These are phyloP conservation scores for Gymnodraco acuticeps DNA, from an alignment of 2,797 vertebrate species.

Conservation along the genomic window DNA sequence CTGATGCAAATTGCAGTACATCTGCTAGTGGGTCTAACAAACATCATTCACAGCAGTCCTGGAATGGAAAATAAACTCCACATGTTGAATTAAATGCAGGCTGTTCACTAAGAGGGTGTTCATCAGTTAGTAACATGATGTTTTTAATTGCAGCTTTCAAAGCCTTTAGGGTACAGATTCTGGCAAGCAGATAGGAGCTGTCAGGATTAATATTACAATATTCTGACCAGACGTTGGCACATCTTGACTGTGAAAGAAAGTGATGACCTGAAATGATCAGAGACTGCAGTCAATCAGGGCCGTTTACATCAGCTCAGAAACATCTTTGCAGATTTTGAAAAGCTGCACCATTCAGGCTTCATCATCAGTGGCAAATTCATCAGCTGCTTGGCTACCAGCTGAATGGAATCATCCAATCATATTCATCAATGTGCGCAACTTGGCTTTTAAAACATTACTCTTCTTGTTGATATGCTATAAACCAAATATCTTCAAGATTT, in stretches of 20 bases:
- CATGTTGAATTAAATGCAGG: slow-evolving; percentile 75
- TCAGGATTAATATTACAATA: slow-evolving; percentile 67
- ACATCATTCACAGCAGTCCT: slow-evolving; percentile 54
- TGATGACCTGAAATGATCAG: slow-evolving; percentile 43
- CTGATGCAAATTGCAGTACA: slow-evolving; percentile 66
- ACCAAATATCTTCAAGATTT: background rate
- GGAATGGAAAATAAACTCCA: slow-evolving; percentile 50
- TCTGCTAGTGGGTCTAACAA: slow-evolving; percentile 59
- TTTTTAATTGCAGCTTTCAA: slow-evolving; percentile 79
- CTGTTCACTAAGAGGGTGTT: slow-evolving; percentile 64
- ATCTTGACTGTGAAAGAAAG: slow-evolving; percentile 34
- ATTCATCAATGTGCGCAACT: background rate
- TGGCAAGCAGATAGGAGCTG: slow-evolving; percentile 65
- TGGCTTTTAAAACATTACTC: background rate
- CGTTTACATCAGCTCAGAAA: slow-evolving; percentile 27
- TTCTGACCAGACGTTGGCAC: slow-evolving; percentile 42
- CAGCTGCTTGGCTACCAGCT: slow-evolving; percentile 5
- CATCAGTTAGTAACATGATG: slow-evolving; percentile 82
- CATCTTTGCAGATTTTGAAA: slow-evolving; percentile 8
- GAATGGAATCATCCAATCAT: slow-evolving; percentile 4
- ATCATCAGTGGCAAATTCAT: background rate
- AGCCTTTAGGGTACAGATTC: slow-evolving; percentile 62
- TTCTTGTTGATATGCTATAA: background rate
- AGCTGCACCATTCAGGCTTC: background rate
- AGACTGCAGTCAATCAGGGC: slow-evolving; percentile 29